These are phyloP conservation scores for Epinotia brunnichana DNA, from an alignment of 2,888 invertebrate genomes.

Conservation along the genomic window DNA sequence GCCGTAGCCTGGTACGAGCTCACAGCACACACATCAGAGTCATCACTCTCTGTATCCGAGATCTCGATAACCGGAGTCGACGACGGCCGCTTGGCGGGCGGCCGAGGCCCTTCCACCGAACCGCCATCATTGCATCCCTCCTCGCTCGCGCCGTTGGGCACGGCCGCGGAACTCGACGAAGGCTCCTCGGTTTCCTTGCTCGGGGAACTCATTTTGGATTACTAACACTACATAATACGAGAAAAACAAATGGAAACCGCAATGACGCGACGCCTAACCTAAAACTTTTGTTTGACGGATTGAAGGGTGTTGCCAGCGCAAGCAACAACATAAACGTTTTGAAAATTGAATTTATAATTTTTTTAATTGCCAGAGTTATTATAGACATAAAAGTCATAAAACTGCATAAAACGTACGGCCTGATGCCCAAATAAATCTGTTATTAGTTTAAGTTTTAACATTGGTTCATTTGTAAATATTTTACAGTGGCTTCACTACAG, in stretches of 20 bases:
- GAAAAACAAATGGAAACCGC: constrained; percentile 72
- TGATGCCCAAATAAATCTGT: too few relatives aligned
- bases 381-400: too few relatives aligned
- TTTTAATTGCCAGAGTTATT: too few relatives aligned
- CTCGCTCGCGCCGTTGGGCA: constrained; percentile 54
- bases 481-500: neutral
- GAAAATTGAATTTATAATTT: neutral
- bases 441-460: too few relatives aligned
- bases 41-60: constrained; percentile 79
- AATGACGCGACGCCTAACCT: constrained; percentile 79
- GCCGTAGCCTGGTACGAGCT: constrained; percentile 79
- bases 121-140: constrained; percentile 54
- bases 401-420: too few relatives aligned
- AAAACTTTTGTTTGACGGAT: constrained; percentile 72
- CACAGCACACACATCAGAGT: constrained; percentile 81
- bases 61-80: constrained; percentile 74
- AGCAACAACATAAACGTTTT: neutral
- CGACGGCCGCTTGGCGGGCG: constrained; percentile 75
- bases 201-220: constrained; percentile 73
- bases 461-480: too few relatives aligned
- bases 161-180: constrained; percentile 61
- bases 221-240: constrained; percentile 76
- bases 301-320: constrained; percentile 48
- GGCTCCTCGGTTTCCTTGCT: constrained; percentile 72
- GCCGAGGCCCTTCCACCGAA: constrained; percentile 57